Evolutionary conservation across 2,113 vertebrate species (phyloP), one percentile per base, ranked within the genome.

Genomic region (Saguinus midas): DNA sequence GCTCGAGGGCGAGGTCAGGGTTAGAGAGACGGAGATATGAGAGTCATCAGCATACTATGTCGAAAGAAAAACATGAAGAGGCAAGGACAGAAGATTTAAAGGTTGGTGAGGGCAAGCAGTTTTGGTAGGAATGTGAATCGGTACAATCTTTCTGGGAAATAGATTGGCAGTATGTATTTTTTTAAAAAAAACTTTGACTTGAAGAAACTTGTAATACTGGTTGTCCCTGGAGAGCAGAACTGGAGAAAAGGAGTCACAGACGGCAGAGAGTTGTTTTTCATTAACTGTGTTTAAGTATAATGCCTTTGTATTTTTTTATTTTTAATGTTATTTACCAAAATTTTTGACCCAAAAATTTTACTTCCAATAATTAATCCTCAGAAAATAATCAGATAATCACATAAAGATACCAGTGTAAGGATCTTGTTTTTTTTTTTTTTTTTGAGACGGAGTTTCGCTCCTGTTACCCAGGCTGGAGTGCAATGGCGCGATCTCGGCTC

Each of bases 191-290:
- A 40, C 29, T 87, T 75, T 92, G 55, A 88, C 95, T 73, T 92
- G 50, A 90, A 94, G 88, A 97, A 95, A 94, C 81, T 76, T 95
- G 29, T 83, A 64, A 78, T 92, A 88, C 61, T 94, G 66, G 83
- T 85, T 90, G 70, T 90, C 81, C 52, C 70, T 90, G 81, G 76
- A 87, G n/a, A 97, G 61, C 43, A 87, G 21, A 95, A 90, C 52
- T 92, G 37, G 78, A 64, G 82, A 84, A 83, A 25, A 90, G 21
- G 55, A 95, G 57, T 85, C 64, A 94, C 32, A 27, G 84, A 92
- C 2, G 12, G 48, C 43, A 90, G 23, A 96, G 57, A 86, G 45
- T 55, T 91, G 37, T 76, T 95, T 94, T 91, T 87, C 55, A n/a
- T 88, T 93, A 92, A 87, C 64, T 95, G 18, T 94, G 35, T 89